These are phyloP conservation scores for Forbesichthys agassizii DNA, from an alignment of 2,113 vertebrate species.

Conservation along the genomic window DNA sequence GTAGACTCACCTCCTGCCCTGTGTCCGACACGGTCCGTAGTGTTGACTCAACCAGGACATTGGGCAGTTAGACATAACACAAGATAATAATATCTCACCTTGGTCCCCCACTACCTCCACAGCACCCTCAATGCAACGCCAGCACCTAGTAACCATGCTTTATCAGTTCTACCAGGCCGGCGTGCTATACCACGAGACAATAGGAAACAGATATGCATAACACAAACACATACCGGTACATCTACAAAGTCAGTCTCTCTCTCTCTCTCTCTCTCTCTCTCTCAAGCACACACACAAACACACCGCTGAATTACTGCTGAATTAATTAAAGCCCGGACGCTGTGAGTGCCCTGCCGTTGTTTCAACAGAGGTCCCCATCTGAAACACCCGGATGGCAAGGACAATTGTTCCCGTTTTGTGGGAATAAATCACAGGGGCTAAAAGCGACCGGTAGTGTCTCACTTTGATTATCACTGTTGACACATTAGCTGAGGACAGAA, in stretches of 20 bases:
- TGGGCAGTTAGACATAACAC: too few relatives aligned
- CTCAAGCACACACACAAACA: neutral
- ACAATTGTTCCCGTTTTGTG: slow-evolving; percentile 60
- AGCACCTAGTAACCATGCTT: too few relatives aligned
- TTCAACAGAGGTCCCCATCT: slow-evolving; percentile 45
- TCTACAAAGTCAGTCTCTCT: neutral
- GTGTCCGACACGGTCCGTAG: too few relatives aligned
- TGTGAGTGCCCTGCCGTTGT: slow-evolving; percentile 29
- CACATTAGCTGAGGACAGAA: slow-evolving; percentile 42
- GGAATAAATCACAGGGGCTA: slow-evolving; percentile 63
- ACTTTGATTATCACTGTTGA: slow-evolving; percentile 59
- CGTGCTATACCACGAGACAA: neutral
- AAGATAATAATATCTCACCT: too few relatives aligned
- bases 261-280: neutral
- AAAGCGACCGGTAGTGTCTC: slow-evolving; percentile 47
- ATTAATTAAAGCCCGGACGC: slow-evolving; percentile 45
- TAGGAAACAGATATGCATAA: neutral
- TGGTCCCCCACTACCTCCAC: too few relatives aligned
- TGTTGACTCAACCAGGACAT: too few relatives aligned
- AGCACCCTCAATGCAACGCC: too few relatives aligned
- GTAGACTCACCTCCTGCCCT: too few relatives aligned
- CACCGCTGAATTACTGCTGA: slow-evolving; percentile 21
- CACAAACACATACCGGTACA: neutral
- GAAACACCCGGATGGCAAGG: slow-evolving; percentile 50
- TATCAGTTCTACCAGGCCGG: too few relatives aligned